Evolutionary conservation across 1,140 invertebrate genomes (phyloP).

Genomic region (Eufriesea mexicana): DNA sequence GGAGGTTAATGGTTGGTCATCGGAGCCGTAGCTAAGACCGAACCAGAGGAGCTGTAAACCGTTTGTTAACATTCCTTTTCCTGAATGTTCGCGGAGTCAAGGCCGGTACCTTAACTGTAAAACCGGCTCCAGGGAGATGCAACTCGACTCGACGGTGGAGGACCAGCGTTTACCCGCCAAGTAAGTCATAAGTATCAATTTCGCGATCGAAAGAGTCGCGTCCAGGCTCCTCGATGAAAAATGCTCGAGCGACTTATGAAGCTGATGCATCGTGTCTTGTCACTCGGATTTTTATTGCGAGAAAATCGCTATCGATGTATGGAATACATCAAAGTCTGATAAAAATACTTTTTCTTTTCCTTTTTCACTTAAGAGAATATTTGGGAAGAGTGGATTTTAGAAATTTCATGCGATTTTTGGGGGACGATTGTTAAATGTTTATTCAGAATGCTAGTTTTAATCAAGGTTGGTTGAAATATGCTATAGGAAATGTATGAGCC

Average conservation of each 20-base stretch:
- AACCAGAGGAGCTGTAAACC: slow-evolving; percentile 28
- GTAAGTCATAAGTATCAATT: slow-evolving; percentile 40
- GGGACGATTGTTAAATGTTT: too few species aligned
- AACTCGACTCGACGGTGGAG: slow-evolving; percentile 40
- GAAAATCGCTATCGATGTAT: background rate
- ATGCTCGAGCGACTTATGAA: background rate
- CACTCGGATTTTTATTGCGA: background rate
- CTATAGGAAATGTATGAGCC: too few species aligned
- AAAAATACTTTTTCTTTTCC: background rate
- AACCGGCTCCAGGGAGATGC: slow-evolving; percentile 49
- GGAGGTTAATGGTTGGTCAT: slow-evolving; percentile 10
- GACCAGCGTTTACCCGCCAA: slow-evolving; percentile 20
- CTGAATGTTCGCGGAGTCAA: slow-evolving; percentile 46
- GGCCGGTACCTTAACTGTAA: slow-evolving; percentile 55
- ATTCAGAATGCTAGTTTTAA: too few species aligned
- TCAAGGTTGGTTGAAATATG: too few species aligned
- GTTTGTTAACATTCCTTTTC: slow-evolving; percentile 52
- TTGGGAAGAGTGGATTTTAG: too few species aligned
- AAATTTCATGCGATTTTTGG: too few species aligned
- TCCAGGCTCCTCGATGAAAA: background rate
- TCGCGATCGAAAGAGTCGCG: slow-evolving; percentile 6
- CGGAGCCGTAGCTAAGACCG: slow-evolving; percentile 1
- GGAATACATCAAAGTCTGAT: background rate
- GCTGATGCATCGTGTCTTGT: background rate
- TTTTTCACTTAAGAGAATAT: too few species aligned